Percentiles rank a stretch among this genome's conserved stretches.
These are phyloP conservation scores for Escarpia spicata DNA, from an alignment of 2,888 invertebrate genomes.

Conservation along the genomic window DNA sequence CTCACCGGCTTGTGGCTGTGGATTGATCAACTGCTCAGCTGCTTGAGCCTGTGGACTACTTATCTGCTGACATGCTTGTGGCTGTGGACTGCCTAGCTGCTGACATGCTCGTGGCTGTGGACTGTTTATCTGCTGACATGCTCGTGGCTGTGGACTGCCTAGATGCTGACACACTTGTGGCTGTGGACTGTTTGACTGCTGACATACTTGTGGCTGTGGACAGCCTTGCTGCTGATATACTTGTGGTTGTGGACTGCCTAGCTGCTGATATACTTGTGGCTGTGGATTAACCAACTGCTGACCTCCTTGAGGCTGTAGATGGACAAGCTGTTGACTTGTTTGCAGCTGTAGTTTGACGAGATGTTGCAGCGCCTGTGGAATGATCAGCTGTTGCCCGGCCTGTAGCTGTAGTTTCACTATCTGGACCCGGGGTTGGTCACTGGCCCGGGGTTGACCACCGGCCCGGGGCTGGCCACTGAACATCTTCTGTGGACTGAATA, in stretches of 20 bases:
- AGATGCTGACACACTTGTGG: not conserved
- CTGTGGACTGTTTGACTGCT: not conserved
- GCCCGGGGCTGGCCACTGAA: not conserved
- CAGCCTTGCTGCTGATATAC: not conserved
- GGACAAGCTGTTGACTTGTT: not conserved
- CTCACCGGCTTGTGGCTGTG: not conserved
- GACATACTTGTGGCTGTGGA: not conserved
- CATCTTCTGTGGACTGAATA: not conserved
- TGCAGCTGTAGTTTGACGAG: not conserved
- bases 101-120: not conserved
- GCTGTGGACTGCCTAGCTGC: not conserved
- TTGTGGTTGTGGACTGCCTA: not conserved
- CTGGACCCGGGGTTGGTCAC: not conserved
- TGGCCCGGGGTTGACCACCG: not conserved
- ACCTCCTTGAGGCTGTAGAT: not conserved
- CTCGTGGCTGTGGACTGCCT: not conserved
- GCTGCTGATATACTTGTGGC: not conserved
- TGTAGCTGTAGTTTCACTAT: not conserved
- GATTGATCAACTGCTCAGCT: not conserved
- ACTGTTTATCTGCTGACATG: not conserved
- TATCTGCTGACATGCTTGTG: not conserved
- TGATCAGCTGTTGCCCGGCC: not conserved
- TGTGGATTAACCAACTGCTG: not conserved
- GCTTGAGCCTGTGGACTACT: not conserved
- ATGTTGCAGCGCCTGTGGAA: not conserved